These are phyloP conservation scores for Synanthedon andrenaeformis DNA, from an alignment of 2,888 invertebrate species.

Conservation along the genomic window DNA sequence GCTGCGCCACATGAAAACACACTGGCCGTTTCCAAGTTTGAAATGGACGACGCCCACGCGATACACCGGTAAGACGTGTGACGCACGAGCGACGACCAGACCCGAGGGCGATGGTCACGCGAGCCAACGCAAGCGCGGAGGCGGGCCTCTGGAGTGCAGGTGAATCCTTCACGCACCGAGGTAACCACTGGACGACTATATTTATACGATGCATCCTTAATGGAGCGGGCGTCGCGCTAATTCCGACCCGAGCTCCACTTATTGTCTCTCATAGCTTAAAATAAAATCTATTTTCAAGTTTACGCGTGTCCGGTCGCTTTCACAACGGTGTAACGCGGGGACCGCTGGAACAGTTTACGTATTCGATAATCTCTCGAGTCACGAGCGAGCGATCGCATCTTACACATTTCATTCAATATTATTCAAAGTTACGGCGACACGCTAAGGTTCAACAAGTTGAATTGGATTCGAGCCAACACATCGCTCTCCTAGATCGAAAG, in stretches of 20 bases:
- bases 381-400: too few relatives aligned
- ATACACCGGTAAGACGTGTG: slow-evolving; percentile 38
- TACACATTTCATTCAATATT: too few relatives aligned
- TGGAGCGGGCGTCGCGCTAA: slow-evolving; percentile 3
- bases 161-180: background rate
- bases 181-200: too few relatives aligned
- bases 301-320: slow-evolving; percentile 32
- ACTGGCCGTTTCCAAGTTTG: slow-evolving; percentile 50
- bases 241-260: slow-evolving; percentile 7
- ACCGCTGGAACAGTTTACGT: too few relatives aligned
- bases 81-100: slow-evolving; percentile 32
- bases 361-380: too few relatives aligned
- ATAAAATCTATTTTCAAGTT: slow-evolving; percentile 64
- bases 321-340: background rate
- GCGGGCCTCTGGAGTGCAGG: background rate
- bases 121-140: slow-evolving; percentile 10
- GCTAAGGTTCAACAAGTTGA: too few relatives aligned
- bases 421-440: too few relatives aligned
- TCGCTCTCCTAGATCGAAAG: too few relatives aligned
- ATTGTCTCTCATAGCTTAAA: slow-evolving; percentile 32
- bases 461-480: too few relatives aligned
- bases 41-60: slow-evolving; percentile 48
- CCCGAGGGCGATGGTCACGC: slow-evolving; percentile 35
- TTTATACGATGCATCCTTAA: background rate
- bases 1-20: slow-evolving; percentile 44